These are phyloP conservation scores for Mystacornis crossleyi DNA, from an alignment of 2,113 vertebrate species.

Conservation along the genomic window DNA sequence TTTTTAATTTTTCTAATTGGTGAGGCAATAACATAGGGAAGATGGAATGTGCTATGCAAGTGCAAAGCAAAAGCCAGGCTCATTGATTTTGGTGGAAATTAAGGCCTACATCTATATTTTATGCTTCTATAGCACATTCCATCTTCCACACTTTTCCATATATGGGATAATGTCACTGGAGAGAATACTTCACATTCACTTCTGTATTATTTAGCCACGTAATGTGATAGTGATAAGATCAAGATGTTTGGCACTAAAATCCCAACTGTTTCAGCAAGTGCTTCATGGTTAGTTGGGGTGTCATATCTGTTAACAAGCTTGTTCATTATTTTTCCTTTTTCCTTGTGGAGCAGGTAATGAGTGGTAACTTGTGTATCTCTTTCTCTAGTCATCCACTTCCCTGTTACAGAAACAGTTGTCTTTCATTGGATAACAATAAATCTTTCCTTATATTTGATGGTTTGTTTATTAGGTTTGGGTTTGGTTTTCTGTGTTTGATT, in stretches of 20 bases:
- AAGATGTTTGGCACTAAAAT: constrained; percentile 64
- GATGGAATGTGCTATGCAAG: not conserved
- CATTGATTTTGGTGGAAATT: constrained; percentile 42
- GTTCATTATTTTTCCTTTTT: constrained; percentile 27
- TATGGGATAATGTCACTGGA: constrained; percentile 45
- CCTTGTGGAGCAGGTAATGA: constrained; percentile 19
- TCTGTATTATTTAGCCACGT: constrained; percentile 40
- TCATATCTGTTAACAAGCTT: constrained; percentile 41
- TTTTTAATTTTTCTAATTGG: constrained; percentile 61
- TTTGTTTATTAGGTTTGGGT: not conserved
- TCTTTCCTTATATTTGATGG: not conserved
- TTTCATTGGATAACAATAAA: not conserved
- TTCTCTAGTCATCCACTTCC: not conserved
- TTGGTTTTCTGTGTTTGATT: not conserved
- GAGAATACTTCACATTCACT: constrained; percentile 27
- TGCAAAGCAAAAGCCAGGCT: not conserved
- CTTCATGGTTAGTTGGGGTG: constrained; percentile 45
- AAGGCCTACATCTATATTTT: constrained; percentile 32
- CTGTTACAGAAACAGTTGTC: not conserved
- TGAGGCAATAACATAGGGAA: not conserved
- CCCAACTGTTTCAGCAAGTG: constrained; percentile 33
- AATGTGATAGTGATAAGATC: constrained; percentile 54
- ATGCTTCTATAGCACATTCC: constrained; percentile 35
- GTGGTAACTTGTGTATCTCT: not conserved
- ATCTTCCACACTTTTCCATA: constrained; percentile 46